Evolutionary conservation across 2,113 vertebrate species (phyloP), one percentile per base, ranked within the genome.

Genomic region (Lagenorhynchus albirostris): DNA sequence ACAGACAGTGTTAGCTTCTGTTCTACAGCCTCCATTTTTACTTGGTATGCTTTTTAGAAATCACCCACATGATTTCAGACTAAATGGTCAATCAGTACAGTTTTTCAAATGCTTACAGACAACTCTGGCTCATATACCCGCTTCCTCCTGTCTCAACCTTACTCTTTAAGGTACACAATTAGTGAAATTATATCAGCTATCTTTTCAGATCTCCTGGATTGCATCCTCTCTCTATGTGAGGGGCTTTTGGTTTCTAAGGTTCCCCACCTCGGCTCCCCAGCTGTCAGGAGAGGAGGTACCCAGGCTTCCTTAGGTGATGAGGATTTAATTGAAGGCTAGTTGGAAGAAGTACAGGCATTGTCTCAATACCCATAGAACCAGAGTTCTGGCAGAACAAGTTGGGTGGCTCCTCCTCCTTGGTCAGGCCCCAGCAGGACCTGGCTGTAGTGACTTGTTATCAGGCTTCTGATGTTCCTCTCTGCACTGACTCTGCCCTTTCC

Each of bases 381-480:
- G 73, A 89, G 18, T 96, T 65, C 58, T 90, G n/a, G 73, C 96
- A 94, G 70, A 84, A 82, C 29, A 76, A 20, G 44, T 62, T 89
- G 7, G 10, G 29, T 93, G 53, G 8, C 73, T 91, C 31, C 18
- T 85, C 14, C 31, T 83, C 25, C 26, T 89, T 84, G 23, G 25
- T 62, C 23, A 60, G 62, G 38, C 4, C 67, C 67, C 41, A 71
- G 44, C 17, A 82, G 36, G 41, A 63, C 41, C 81, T 38, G 63
- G n/a, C 60, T 74, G 5, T 53, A 84, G 23, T 0, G 1, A 13
- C 85, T 6, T 65, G 21, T 44, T 73, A 90, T 44, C 26, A 26
- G 60, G 4, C 18, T 81, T 80, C 58, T 93, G 31, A 23, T 76
- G 15, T 86, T 96, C 31, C 13, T 25, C 11, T 89, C 73, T 92